Conservation (phyloP, 2,888 invertebrate species). For the Malthinus flaveolus region DNA sequence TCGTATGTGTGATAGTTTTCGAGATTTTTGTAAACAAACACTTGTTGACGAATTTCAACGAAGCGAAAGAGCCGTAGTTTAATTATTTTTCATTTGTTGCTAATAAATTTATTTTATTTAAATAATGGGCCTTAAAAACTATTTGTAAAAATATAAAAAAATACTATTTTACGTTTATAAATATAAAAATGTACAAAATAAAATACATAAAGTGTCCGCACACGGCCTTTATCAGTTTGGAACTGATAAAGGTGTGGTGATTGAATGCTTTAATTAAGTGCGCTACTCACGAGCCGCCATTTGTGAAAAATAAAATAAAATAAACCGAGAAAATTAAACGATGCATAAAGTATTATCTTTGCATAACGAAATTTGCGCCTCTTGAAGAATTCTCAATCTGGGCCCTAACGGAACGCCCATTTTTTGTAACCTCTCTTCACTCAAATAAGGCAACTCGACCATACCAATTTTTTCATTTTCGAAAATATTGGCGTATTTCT, state of each 20-base stretch:
- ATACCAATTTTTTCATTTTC: slow-evolving; percentile 87
- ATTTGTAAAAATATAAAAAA: not conserved
- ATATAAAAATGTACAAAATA: not conserved
- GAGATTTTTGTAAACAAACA: too few relatives aligned
- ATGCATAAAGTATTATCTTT: slow-evolving; percentile 68
- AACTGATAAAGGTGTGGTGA: too few relatives aligned
- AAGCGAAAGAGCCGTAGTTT: too few relatives aligned
- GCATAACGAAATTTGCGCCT: slow-evolving; percentile 71
- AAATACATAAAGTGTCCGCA: too few relatives aligned
- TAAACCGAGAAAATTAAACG: slow-evolving; percentile 55
- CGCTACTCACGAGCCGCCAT: slow-evolving; percentile 19
- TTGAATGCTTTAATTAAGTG: too few relatives aligned
- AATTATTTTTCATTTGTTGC: too few relatives aligned
- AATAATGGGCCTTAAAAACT: not conserved
- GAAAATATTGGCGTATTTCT: slow-evolving; percentile 86
- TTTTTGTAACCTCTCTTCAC: slow-evolving; percentile 83
- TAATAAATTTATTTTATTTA: not conserved
- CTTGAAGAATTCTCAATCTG: slow-evolving; percentile 82
- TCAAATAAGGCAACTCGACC: slow-evolving; percentile 87
- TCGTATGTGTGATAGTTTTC: too few relatives aligned
- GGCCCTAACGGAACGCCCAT: slow-evolving; percentile 92
- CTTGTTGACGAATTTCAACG: too few relatives aligned
- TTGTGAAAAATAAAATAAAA: slow-evolving; percentile 1
- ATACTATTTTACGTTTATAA: not conserved
- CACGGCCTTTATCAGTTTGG: too few relatives aligned